Evolutionary conservation across 2,797 vertebrate species (phyloP).

Genomic region (Cyclopterus lumpus): DNA sequence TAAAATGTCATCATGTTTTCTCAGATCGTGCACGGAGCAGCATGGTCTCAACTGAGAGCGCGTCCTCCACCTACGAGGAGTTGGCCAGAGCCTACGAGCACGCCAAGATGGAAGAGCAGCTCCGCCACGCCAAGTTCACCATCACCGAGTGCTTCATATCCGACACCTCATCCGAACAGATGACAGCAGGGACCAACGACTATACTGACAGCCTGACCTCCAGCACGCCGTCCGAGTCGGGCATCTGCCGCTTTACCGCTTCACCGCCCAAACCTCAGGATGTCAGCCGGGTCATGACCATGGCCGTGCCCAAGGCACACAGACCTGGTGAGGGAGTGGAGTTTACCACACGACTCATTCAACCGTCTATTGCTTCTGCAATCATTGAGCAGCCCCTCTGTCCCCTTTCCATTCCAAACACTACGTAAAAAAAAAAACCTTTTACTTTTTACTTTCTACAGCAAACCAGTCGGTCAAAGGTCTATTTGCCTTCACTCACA

Average conservation of each 20-base stretch:
- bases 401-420: background rate
- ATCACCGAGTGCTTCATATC: slow-evolving; percentile 99
- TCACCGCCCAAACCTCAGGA: slow-evolving; percentile 99
- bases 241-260: slow-evolving; percentile 98
- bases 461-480: background rate
- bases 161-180: slow-evolving; percentile 97
- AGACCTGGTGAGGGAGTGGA: slow-evolving; percentile 91
- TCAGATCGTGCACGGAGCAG: slow-evolving; percentile 98
- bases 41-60: slow-evolving; percentile 99
- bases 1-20: background rate
- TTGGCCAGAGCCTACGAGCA: slow-evolving; percentile 97
- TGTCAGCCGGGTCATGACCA: slow-evolving; percentile 94
- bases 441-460: background rate
- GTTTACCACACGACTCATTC: background rate
- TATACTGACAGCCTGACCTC: slow-evolving; percentile 99
- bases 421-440: no score
- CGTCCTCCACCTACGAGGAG: slow-evolving; percentile 98
- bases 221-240: slow-evolving; percentile 98
- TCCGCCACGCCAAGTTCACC: slow-evolving; percentile 99
- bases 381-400: background rate
- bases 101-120: slow-evolving; percentile 99
- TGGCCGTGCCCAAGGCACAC: slow-evolving; percentile 98
- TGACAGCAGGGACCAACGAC: slow-evolving; percentile 98
- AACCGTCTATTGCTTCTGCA: background rate
- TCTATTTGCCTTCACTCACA: background rate